Evolutionary conservation across 92 coral and sea anemone species (phyloP), one percentile per base, ranked within the genome.

Genomic region (Bergia puertoricense): DNA sequence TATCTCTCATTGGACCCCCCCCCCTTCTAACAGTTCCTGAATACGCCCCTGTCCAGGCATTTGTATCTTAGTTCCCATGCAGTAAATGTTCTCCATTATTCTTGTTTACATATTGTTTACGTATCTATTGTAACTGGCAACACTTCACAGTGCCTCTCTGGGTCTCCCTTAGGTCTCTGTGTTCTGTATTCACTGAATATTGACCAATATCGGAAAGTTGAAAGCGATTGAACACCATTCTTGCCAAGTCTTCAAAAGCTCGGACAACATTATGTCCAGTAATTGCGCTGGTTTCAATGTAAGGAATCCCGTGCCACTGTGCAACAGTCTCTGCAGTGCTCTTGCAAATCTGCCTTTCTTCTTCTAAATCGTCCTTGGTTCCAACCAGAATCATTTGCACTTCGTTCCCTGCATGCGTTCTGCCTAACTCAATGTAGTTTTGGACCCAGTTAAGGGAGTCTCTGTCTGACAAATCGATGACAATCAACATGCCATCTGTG

Each of bases 211-310:
- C 69, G 2, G 69, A 62, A 20, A 62, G 76, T 75, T 85, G 72
- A 1, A 90, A 69, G 45, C 82, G 65, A 22, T 85, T 73, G 80
- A 85, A 90, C 80, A 90, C 86, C 14, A 43, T 85, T 57, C 80
- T 37, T 14, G 92, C 92, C 41, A 90, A 42, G 14, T 78, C 81
- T 48, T 90, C 92, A 30, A 90, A 90, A 86, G 86, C 82, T 74
- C 82, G 86, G 18, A 86, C 92, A 38, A 90, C 84, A 40, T 90
- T 90, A 6, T 86, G 82, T 10, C 81, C 76, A 2, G 92, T 90
- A 81, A 51, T 74, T 3, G 92, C 90, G 57, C 92, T 90, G 36
- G 87, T 88, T 44, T 90, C 92, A 4, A 90, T 67, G 79, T 90
- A 66, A 41, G 87, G 81, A 75, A 90, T 90, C 8, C 74, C 56